Conservation (phyloP, 2,888 invertebrate genomes). For the Stomorhina lunata region DNA sequence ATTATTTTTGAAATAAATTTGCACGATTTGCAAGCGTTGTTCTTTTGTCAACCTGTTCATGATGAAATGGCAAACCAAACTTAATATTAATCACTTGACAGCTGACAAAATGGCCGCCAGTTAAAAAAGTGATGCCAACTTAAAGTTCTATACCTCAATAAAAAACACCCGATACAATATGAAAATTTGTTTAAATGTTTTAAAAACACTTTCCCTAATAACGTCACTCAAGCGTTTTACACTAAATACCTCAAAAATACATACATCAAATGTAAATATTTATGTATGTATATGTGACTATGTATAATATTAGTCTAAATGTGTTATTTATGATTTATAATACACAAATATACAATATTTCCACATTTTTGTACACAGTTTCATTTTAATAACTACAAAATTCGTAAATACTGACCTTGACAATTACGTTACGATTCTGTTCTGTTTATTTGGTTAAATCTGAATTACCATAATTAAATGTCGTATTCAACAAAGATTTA, state of each 20-base stretch:
- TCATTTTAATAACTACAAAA: constrained; percentile 27
- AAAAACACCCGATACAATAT: too few relatives aligned
- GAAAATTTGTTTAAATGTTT: too few relatives aligned
- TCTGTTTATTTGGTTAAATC: not conserved
- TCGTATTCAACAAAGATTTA: constrained; percentile 7
- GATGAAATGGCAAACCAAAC: too few relatives aligned
- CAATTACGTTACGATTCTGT: constrained; percentile 15
- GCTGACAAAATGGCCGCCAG: too few relatives aligned
- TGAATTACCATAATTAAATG: constrained; percentile 53
- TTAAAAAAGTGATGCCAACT: constrained; percentile 5
- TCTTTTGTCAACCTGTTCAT: too few relatives aligned
- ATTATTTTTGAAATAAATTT: too few relatives aligned
- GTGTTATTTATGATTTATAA: not conserved
- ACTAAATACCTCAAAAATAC: not conserved
- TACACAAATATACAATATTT: constrained; percentile 1
- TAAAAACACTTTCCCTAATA: constrained; percentile 46
- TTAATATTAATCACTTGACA: too few relatives aligned
- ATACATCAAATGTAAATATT: not conserved
- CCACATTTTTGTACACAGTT: not conserved
- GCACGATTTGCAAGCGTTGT: too few relatives aligned
- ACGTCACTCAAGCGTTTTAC: constrained; percentile 55
- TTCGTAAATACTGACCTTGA: constrained; percentile 48
- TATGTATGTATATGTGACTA: too few relatives aligned
- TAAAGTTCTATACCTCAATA: not conserved
- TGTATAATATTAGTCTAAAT: not conserved